phyloP scores from a whole-genome alignment of 1,140 invertebrate species.

The Triops longicaudatus region DNA sequence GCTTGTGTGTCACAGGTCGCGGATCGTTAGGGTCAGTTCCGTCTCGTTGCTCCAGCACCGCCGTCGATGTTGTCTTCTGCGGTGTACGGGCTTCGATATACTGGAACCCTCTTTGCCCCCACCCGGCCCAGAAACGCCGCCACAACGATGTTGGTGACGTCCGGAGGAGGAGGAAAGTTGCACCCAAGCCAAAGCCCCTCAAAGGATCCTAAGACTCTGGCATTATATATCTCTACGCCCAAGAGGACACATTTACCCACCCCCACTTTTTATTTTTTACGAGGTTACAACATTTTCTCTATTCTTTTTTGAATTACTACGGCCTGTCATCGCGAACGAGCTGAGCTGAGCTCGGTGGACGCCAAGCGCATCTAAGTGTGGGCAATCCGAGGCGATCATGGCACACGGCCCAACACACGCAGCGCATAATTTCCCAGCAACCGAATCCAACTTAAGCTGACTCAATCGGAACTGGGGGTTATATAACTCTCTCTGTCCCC shows the following conservation, averaged over 20 bases:
- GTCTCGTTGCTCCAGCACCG: constrained; percentile 13
- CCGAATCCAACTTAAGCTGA: background rate
- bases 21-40: constrained; percentile 14
- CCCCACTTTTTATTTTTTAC: background rate
- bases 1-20: constrained; percentile 10
- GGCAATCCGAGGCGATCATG: constrained; percentile 3
- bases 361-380: constrained; percentile 14
- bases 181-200: background rate
- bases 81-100: background rate
- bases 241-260: background rate
- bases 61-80: background rate
- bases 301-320: background rate
- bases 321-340: constrained; percentile 13
- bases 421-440: constrained; percentile 11
- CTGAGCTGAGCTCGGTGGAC: constrained; percentile 2
- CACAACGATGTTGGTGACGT: background rate
- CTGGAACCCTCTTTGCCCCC: background rate
- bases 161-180: background rate
- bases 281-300: constrained; percentile 12
- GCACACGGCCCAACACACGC: constrained; percentile 13
- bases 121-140: background rate
- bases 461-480: background rate
- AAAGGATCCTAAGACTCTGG: background rate
- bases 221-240: too few species aligned
- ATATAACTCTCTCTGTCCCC: background rate